Conservation (phyloP, 2,888 invertebrate genomes). For the Orchesella flavescens region DNA sequence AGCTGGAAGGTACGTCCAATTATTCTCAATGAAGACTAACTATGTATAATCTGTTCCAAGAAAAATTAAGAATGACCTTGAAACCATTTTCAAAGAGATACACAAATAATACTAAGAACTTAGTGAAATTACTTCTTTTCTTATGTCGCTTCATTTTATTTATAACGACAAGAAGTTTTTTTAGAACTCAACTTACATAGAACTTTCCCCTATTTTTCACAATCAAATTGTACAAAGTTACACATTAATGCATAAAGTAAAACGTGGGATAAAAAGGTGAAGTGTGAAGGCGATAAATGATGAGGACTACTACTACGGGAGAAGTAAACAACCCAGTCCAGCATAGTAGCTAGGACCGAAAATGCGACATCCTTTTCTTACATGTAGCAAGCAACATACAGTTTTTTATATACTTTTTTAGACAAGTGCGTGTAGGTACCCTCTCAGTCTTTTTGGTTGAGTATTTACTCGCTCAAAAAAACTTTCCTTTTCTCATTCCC, state of each 20-base stretch:
- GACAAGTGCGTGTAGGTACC: not conserved
- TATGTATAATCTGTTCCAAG: not conserved
- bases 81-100: not conserved
- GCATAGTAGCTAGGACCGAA: too few relatives aligned
- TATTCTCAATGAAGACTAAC: not conserved
- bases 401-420: too few relatives aligned
- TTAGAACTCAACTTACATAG: not conserved
- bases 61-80: slow-evolving; percentile 41
- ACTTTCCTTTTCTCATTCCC: not conserved
- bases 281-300: not conserved
- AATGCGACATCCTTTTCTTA: too few relatives aligned
- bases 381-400: too few relatives aligned
- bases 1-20: slow-evolving; percentile 65
- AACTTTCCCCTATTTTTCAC: not conserved
- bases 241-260: not conserved
- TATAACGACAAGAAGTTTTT: not conserved
- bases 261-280: not conserved
- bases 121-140: not conserved
- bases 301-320: not conserved
- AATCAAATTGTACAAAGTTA: not conserved
- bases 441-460: not conserved
- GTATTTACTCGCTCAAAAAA: not conserved
- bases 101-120: not conserved
- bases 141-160: not conserved
- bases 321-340: not conserved